phyloP scores from a whole-genome alignment of 2,797 vertebrate species.

The Gastrophryne carolinensis region DNA sequence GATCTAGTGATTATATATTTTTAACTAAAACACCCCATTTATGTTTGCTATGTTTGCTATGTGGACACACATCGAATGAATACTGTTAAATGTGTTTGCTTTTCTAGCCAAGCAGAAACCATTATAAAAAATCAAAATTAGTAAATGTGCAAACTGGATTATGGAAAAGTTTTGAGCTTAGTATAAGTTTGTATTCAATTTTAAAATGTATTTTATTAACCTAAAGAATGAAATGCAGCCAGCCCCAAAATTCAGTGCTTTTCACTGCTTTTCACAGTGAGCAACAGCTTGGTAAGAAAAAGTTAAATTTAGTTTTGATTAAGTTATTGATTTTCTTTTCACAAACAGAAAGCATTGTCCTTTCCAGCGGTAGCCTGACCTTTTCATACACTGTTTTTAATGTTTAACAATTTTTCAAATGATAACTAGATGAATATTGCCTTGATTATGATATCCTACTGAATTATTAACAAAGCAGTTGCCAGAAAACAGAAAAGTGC shows the following conservation, averaged over 20 bases:
- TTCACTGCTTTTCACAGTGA: background rate
- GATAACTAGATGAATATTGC: slow-evolving; percentile 35
- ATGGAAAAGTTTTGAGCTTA: no score
- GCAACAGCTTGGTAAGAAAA: slow-evolving; percentile 26
- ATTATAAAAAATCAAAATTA: no score
- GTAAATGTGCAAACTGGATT: no score
- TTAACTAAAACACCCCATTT: no score
- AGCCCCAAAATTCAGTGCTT: background rate
- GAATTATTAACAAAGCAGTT: slow-evolving; percentile 35
- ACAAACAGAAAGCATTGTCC: slow-evolving; percentile 41
- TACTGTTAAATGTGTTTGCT: no score
- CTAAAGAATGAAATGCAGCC: background rate
- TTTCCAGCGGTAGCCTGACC: slow-evolving; percentile 28
- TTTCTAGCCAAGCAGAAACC: no score
- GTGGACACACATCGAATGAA: no score
- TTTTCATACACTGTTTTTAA: slow-evolving; percentile 41
- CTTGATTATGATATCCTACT: slow-evolving; percentile 29
- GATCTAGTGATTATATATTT: no score
- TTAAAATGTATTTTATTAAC: no score
- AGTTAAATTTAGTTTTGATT: slow-evolving; percentile 44
- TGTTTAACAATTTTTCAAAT: slow-evolving; percentile 31
- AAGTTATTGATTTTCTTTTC: slow-evolving; percentile 47
- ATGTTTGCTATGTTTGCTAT: no score
- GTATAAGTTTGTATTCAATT: no score
- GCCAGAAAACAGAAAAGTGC: background rate